phyloP scores from a whole-genome alignment of 2,888 invertebrate species.

The Calameuta filiformis region DNA sequence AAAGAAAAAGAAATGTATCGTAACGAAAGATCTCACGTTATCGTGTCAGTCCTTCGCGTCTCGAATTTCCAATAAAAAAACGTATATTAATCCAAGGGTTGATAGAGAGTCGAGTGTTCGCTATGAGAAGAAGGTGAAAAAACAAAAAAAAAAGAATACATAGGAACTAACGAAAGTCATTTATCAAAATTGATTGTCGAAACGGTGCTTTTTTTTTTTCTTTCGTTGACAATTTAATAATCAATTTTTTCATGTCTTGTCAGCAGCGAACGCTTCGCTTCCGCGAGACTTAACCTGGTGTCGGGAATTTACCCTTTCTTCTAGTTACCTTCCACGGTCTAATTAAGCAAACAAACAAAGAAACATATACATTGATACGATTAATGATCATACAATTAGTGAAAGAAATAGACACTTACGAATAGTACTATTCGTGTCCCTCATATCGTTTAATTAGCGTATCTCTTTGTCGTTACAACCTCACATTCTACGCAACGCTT shows the following conservation, averaged over 20 bases:
- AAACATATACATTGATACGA: background rate
- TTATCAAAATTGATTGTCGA: background rate
- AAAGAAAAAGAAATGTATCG: background rate
- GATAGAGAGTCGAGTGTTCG: background rate
- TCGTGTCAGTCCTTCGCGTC: background rate
- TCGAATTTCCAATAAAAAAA: background rate
- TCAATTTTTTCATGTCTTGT: background rate
- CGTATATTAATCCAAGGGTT: background rate
- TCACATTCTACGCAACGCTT: conserved; percentile 4
- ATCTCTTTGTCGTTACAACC: conserved; percentile 3
- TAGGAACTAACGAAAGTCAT: background rate
- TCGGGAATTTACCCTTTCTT: conserved; percentile 26
- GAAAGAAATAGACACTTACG: background rate
- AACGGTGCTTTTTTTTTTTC: background rate
- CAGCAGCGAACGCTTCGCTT: background rate
- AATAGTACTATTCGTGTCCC: background rate
- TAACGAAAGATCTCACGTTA: background rate
- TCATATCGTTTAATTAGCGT: background rate
- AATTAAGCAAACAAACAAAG: background rate
- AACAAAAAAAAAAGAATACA: background rate
- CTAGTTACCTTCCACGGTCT: background rate
- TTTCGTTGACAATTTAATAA: background rate
- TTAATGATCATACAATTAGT: background rate
- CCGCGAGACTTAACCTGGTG: conserved; percentile 31
- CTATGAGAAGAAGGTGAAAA: background rate